Percentiles rank a stretch among this genome's conserved stretches.
Conservation (phyloP, 2,888 invertebrate species). For the Noctua janthina region DNA sequence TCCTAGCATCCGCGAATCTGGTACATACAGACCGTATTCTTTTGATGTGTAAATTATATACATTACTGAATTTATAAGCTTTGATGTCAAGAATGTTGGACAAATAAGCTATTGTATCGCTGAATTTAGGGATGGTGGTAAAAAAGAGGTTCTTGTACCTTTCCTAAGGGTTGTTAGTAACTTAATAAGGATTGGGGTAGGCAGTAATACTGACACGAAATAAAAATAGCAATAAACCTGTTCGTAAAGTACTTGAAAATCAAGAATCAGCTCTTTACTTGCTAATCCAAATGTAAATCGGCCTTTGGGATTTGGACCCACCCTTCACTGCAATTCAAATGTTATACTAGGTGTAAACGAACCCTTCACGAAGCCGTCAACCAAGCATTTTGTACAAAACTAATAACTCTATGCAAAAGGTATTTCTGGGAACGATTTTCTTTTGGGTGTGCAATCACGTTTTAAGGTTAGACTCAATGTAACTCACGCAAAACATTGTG, state of each 20-base stretch:
- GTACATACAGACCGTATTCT: conserved; percentile 1
- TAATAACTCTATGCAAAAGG: no score
- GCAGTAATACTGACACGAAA: neutral
- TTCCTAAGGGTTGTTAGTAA: neutral
- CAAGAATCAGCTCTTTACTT: neutral
- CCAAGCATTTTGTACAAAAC: no score
- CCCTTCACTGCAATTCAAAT: no score
- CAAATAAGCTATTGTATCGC: conserved; percentile 32
- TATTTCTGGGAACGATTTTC: no score
- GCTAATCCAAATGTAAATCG: no score
- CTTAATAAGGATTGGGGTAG: neutral
- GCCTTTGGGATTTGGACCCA: no score
- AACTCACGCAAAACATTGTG: no score
- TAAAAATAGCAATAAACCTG: neutral
- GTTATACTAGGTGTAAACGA: no score
- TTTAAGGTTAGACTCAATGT: no score
- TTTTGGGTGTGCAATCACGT: no score
- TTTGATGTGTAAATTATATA: conserved; percentile 51
- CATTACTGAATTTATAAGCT: conserved; percentile 30
- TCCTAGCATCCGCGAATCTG: conserved; percentile 4
- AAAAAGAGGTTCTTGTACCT: conserved; percentile 12
- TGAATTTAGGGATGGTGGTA: conserved; percentile 8
- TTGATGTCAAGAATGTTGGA: conserved; percentile 40
- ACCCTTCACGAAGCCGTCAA: no score
- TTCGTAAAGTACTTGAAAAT: neutral